Evolutionary conservation across 2,888 invertebrate genomes (phyloP).

Genomic region (Cryptosula pallasiana): DNA sequence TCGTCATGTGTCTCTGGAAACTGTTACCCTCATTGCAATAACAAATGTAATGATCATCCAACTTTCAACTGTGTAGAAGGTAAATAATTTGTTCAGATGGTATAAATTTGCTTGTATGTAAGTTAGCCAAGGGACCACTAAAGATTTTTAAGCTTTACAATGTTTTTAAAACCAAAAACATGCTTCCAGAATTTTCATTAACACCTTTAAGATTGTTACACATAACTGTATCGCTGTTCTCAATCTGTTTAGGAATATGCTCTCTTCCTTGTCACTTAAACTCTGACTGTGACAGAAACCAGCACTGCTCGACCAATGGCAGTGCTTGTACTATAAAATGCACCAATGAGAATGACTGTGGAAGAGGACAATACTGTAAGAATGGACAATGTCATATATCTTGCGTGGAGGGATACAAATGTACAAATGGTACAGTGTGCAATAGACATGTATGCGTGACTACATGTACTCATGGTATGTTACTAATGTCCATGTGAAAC

Average conservation of each 20-base stretch:
- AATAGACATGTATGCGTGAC: not conserved
- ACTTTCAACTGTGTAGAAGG: not conserved
- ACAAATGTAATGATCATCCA: not conserved
- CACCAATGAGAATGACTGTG: not conserved
- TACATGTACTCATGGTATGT: not conserved
- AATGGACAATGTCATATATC: not conserved
- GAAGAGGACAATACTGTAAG: not conserved
- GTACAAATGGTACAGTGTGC: not conserved
- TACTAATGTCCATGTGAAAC: too few relatives aligned
- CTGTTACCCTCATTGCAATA: constrained; percentile 11
- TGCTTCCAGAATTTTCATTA: too few relatives aligned
- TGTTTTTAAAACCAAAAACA: too few relatives aligned
- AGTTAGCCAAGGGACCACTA: too few relatives aligned
- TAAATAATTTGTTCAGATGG: too few relatives aligned
- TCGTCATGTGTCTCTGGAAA: constrained; percentile 16
- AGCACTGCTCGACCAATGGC: not conserved
- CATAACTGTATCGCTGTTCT: too few relatives aligned
- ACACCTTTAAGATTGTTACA: too few relatives aligned
- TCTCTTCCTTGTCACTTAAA: not conserved
- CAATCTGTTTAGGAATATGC: not conserved
- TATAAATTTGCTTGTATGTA: too few relatives aligned
- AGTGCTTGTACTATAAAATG: not conserved
- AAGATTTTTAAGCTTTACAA: too few relatives aligned
- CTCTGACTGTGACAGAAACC: not conserved
- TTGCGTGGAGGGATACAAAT: not conserved